A percentile compares a stretch with the other conserved stretches of the same genome.
phyloP scores from a whole-genome alignment of 2,797 vertebrate genomes.

The Morus bassanus region DNA sequence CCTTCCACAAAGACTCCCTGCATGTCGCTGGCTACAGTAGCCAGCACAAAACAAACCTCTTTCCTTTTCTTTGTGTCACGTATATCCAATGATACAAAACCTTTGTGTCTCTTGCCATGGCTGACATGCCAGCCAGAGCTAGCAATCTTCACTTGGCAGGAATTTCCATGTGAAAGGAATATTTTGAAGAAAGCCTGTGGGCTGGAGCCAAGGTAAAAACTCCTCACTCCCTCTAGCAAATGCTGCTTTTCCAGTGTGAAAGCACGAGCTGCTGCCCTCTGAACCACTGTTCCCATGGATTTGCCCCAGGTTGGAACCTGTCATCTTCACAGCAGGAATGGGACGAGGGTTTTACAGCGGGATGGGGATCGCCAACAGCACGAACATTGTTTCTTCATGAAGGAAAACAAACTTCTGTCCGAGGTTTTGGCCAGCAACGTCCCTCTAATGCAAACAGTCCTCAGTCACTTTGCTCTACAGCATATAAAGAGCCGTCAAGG shows the following conservation, averaged over 20 bases:
- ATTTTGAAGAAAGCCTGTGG: conserved; percentile 26
- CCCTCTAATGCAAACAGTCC: not conserved
- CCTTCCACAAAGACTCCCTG: not conserved
- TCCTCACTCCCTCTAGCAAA: not conserved
- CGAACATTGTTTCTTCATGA: not conserved
- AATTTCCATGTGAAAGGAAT: conserved; percentile 60
- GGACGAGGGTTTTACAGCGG: not conserved
- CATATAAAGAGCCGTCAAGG: not conserved
- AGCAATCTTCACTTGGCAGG: conserved; percentile 46
- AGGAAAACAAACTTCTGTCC: not conserved
- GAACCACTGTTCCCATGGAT: not conserved
- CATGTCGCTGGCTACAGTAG: not conserved
- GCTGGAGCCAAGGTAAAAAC: conserved; percentile 3
- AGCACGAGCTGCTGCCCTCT: not conserved
- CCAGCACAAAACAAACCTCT: not conserved
- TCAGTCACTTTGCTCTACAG: not conserved
- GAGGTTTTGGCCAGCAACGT: not conserved
- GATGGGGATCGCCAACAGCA: not conserved
- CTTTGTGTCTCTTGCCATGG: not conserved
- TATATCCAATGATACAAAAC: not conserved
- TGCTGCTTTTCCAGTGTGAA: conserved; percentile 28
- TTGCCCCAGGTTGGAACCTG: not conserved
- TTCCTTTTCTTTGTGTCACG: not conserved
- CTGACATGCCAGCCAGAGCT: conserved; percentile 28
- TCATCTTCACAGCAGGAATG: conserved; percentile 20